phyloP scores from a whole-genome alignment of 2,888 invertebrate species.

The Spisula subtruncata region DNA sequence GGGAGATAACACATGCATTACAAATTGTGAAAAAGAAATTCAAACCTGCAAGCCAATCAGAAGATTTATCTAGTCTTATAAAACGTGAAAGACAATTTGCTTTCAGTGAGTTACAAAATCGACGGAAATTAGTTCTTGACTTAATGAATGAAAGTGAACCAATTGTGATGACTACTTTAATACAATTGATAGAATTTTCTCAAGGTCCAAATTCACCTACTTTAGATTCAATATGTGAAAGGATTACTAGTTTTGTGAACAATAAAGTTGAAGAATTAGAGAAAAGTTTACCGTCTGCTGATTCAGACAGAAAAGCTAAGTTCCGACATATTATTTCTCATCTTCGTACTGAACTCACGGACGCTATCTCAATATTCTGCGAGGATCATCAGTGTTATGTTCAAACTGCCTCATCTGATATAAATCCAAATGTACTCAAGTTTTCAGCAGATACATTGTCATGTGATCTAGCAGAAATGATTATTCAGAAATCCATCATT shows the following conservation, averaged over 20 bases:
- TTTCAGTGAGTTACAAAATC: constrained; percentile 74
- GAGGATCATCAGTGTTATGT: constrained; percentile 72
- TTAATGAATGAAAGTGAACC: constrained; percentile 77
- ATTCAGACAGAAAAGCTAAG: constrained; percentile 59
- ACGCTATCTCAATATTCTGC: constrained; percentile 67
- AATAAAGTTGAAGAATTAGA: constrained; percentile 67
- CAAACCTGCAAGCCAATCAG: constrained; percentile 56
- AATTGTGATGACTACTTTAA: constrained; percentile 70
- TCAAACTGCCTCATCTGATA: constrained; percentile 73
- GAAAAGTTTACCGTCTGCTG: constrained; percentile 55
- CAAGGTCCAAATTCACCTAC: constrained; percentile 70
- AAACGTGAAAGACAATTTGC: constrained; percentile 77
- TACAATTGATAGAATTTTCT: constrained; percentile 69
- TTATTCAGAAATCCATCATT: constrained; percentile 89
- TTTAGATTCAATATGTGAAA: constrained; percentile 68
- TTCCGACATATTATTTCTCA: constrained; percentile 63
- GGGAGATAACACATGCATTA: constrained; percentile 86
- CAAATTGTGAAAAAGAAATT: constrained; percentile 90
- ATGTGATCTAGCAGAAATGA: constrained; percentile 66
- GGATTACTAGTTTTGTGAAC: constrained; percentile 64
- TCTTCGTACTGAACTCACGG: constrained; percentile 65
- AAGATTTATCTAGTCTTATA: constrained; percentile 70
- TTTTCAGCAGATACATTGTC: constrained; percentile 65
- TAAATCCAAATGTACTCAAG: constrained; percentile 69
- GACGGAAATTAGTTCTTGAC: constrained; percentile 75